Evolutionary conservation across 2,797 vertebrate genomes (phyloP), one percentile per base, ranked within the genome.

Genomic region (Balearica regulorum): DNA sequence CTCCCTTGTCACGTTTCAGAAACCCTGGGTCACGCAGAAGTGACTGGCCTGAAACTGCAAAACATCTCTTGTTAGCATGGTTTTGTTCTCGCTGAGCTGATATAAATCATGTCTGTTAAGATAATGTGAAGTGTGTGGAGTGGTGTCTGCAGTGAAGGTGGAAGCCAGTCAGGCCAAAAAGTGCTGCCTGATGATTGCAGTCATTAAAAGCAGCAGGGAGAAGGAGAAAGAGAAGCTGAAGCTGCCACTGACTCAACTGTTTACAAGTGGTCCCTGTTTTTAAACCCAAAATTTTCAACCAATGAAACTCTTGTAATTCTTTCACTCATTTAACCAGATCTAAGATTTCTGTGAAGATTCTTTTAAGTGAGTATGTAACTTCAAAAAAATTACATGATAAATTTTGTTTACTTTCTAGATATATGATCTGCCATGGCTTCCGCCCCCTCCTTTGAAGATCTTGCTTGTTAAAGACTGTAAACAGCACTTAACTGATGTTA

Each of bases 81-180:
- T 3, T 64, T 86, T 58, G 25, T 35, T 85, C 72, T 58, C 6
- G 5, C 64, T n/a, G 60, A 48, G 75, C 44, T 44, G 44, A 44
- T 44, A 13, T 2, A 37, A 60, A n/a, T 72, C 58, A 1, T 29
- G 3, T 29, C 53, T 61, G 33, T 54, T n/a, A 0, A 39, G 11
- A 6, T n/a, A 10, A 24, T 6, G 9, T 9, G 12, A 29, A 48
- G 28, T 15, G 26, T 10, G 51, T 26, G 51, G 33, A 73, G 25
- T 2, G 21, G 14, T 69, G 70, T 29, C 71, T 72, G 16, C 43
- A 9, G 13, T 5, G 41, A 24, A 69, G 51, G 68, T 60, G 33
- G 44, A 41, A 72, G 21, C 28, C 6, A 3, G 16, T 65, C 20
- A 41, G 41, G 29, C 29, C 31, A 60, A n/a, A 41, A 87, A 39